These are phyloP conservation scores for Macrostomum lignano DNA, from an alignment of 1,140 invertebrate genomes.

Conservation along the genomic window DNA sequence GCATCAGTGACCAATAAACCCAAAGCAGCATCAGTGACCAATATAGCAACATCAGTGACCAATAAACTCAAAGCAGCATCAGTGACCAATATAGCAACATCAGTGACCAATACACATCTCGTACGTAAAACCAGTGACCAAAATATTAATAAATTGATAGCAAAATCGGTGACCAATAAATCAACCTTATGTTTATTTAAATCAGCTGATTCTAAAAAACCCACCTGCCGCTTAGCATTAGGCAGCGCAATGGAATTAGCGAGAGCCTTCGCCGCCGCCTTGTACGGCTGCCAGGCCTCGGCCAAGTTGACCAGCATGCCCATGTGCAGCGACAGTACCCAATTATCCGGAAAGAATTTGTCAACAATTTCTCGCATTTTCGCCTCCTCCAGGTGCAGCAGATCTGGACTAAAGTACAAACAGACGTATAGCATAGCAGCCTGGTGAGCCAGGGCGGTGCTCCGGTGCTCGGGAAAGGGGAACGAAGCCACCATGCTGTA, in stretches of 20 bases:
- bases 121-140: too few species aligned
- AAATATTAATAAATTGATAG: too few species aligned
- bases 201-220: too few species aligned
- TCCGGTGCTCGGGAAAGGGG: slow-evolving; percentile 65
- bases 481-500: slow-evolving; percentile 63
- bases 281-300: slow-evolving; percentile 72
- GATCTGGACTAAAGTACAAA: slow-evolving; percentile 57
- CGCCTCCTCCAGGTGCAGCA: slow-evolving; percentile 49
- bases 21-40: too few species aligned
- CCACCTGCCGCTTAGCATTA: too few species aligned
- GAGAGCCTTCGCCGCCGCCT: slow-evolving; percentile 58
- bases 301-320: slow-evolving; percentile 60
- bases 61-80: too few species aligned
- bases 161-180: too few species aligned
- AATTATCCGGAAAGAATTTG: slow-evolving; percentile 81
- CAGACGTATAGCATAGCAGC: slow-evolving; percentile 71
- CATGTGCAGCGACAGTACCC: slow-evolving; percentile 58
- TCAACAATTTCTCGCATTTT: slow-evolving; percentile 93
- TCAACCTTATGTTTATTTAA: too few species aligned
- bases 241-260: slow-evolving; percentile 48
- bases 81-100: too few species aligned
- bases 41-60: too few species aligned
- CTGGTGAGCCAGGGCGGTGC: slow-evolving; percentile 56
- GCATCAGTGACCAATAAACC: too few species aligned
- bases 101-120: too few species aligned